Conservation (phyloP, 2,888 invertebrate species). For the Papilio elwesi region DNA sequence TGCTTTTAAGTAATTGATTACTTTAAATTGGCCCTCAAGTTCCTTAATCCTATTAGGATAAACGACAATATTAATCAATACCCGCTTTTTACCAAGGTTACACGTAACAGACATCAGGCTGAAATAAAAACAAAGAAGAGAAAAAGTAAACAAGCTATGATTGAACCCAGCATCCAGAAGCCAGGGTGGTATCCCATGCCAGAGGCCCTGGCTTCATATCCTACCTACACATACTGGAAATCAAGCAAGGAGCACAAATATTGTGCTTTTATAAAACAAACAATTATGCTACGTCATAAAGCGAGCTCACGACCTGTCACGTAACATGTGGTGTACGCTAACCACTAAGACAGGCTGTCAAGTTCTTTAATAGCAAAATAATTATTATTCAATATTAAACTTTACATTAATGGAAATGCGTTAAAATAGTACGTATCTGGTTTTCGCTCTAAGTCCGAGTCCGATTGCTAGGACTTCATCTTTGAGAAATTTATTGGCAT, state of each 20-base stretch:
- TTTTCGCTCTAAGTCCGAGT: not conserved
- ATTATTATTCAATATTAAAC: too few species aligned
- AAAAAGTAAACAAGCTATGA: too few species aligned
- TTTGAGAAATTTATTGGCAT: conserved; percentile 5
- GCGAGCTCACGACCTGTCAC: not conserved
- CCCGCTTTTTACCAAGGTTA: too few species aligned
- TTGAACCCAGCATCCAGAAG: too few species aligned
- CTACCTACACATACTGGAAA: not conserved
- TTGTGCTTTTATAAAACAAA: not conserved
- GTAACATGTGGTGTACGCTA: not conserved
- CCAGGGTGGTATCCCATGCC: too few species aligned
- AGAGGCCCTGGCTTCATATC: too few species aligned
- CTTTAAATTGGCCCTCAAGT: too few species aligned
- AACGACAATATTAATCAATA: too few species aligned
- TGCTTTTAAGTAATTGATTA: not conserved
- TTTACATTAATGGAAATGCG: not conserved
- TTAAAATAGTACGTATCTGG: not conserved
- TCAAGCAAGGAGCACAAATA: not conserved
- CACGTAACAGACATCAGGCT: too few species aligned
- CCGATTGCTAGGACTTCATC: not conserved
- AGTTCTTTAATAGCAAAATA: too few species aligned
- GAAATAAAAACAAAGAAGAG: too few species aligned
- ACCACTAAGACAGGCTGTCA: not conserved
- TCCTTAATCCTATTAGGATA: too few species aligned
- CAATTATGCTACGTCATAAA: not conserved